These are phyloP conservation scores for Pteropus alecto DNA, from an alignment of 2,113 vertebrate genomes.

Conservation along the genomic window DNA sequence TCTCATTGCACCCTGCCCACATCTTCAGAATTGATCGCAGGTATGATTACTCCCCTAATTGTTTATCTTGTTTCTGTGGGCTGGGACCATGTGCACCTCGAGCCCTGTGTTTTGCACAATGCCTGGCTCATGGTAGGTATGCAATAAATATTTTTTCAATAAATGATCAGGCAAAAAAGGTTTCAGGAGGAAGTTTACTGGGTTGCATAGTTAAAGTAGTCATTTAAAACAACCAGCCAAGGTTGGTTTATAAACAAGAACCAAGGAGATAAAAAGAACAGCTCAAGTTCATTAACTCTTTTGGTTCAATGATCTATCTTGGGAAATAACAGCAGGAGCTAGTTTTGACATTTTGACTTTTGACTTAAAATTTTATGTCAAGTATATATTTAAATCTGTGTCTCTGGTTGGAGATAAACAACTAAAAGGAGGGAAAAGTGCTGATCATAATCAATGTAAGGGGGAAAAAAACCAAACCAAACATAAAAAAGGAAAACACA, in stretches of 20 bases:
- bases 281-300: not conserved
- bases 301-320: not conserved
- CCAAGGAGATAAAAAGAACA: not conserved
- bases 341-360: slow-evolving; percentile 27
- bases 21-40: not conserved
- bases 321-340: slow-evolving; percentile 13
- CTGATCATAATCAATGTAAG: not conserved
- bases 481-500: not conserved
- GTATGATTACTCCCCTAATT: not conserved
- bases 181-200: not conserved
- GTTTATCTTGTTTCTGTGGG: not conserved
- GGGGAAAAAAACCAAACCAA: not conserved
- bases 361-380: not conserved
- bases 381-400: not conserved
- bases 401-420: not conserved
- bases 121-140: not conserved
- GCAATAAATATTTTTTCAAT: not conserved
- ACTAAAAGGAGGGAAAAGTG: not conserved
- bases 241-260: not conserved
- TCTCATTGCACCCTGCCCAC: not conserved
- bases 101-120: not conserved
- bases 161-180: not conserved
- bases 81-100: accelerated
- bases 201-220: not conserved
- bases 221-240: not conserved